Conservation (phyloP, 2,113 vertebrate genomes). For the Mustela nigripes region DNA sequence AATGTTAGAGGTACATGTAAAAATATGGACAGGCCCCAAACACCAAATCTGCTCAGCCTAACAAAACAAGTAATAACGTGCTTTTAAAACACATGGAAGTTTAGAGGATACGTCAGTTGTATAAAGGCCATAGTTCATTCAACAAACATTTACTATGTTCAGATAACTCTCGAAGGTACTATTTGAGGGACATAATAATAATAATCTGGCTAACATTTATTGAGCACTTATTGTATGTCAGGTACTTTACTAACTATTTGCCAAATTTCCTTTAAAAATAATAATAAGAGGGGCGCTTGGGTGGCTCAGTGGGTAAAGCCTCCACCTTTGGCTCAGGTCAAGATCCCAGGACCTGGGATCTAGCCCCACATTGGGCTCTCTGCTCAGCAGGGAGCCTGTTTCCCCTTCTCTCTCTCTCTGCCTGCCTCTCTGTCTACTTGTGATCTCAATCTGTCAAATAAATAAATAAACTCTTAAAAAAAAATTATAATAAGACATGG, state of each 20-base stretch:
- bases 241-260: neutral
- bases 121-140: slow-evolving; percentile 26
- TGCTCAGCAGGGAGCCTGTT: no score
- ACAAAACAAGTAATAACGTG: neutral
- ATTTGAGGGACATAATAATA: neutral
- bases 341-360: no score
- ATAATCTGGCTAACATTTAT: slow-evolving; percentile 14
- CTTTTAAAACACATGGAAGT: neutral
- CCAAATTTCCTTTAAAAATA: neutral
- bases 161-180: neutral
- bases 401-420: no score
- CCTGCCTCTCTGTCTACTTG: no score
- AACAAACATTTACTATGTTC: neutral
- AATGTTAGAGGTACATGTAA: slow-evolving; percentile 40
- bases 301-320: no score
- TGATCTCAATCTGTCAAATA: no score
- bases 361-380: no score
- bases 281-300: neutral
- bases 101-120: neutral
- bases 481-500: neutral
- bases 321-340: no score
- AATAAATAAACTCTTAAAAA: no score
- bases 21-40: neutral
- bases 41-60: neutral
- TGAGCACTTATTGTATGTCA: neutral